Percentiles rank a stretch among this genome's conserved stretches.
These are phyloP conservation scores for Chydorus sphaericus DNA, from an alignment of 2,888 invertebrate genomes.

Conservation along the genomic window DNA sequence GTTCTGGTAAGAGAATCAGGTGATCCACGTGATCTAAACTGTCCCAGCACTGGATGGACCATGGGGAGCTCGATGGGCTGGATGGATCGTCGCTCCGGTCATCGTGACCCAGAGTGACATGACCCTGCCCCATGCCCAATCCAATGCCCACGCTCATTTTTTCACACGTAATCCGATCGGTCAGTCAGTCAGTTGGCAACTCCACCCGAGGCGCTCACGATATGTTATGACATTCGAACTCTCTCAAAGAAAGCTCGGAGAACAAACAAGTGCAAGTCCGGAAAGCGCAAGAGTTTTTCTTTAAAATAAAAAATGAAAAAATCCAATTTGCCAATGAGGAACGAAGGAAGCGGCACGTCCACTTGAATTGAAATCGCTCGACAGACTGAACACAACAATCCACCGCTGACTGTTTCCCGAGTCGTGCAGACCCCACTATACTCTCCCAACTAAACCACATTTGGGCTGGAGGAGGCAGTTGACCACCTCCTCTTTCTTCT, in stretches of 20 bases:
- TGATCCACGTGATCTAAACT: constrained; percentile 12
- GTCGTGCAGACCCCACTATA: too few species aligned
- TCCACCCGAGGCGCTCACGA: too few species aligned
- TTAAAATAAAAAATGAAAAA: too few species aligned
- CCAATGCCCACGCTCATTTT: neutral
- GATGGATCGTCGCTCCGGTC: neutral
- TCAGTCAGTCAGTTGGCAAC: too few species aligned
- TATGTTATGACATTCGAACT: too few species aligned
- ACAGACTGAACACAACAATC: neutral
- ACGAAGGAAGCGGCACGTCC: neutral
- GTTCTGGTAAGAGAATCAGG: constrained; percentile 13
- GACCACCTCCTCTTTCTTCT: too few species aligned
- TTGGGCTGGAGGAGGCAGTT: too few species aligned
- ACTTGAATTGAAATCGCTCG: neutral
- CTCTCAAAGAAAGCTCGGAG: too few species aligned
- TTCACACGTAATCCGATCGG: neutral
- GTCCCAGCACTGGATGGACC: constrained; percentile 11
- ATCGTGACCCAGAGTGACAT: neutral
- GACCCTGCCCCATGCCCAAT: constrained; percentile 1
- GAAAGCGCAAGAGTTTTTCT: too few species aligned
- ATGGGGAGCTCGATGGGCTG: neutral
- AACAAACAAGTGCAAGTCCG: too few species aligned
- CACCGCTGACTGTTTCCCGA: neutral
- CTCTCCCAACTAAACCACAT: too few species aligned
- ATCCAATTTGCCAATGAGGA: neutral